A percentile compares a stretch with the other conserved stretches of the same genome.
Conservation (phyloP, 2,113 vertebrate genomes). For the Lycocorax pyrrhopterus region DNA sequence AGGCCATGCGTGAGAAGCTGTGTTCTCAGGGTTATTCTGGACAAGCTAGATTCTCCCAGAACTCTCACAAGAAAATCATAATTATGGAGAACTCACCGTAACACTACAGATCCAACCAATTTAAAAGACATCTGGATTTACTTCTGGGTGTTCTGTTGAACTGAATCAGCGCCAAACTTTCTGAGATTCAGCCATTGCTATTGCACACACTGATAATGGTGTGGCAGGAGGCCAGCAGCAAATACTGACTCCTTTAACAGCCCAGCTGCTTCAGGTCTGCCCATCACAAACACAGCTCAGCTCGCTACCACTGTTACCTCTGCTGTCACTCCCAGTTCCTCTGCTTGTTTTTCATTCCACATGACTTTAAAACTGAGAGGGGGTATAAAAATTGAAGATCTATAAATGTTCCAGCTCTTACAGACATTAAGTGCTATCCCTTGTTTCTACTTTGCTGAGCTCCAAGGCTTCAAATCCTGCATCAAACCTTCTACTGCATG, state of each 20-base stretch:
- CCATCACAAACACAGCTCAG: neutral
- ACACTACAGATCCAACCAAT: neutral
- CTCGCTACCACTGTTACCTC: neutral
- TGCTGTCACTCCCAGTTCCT: neutral
- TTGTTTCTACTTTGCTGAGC: neutral
- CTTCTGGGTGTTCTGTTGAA: conserved; percentile 9
- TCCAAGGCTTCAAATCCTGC: neutral
- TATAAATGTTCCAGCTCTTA: neutral
- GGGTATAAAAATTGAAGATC: neutral
- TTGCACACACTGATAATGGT: neutral
- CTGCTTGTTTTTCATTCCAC: neutral
- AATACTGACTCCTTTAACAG: neutral
- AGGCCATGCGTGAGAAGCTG: neutral
- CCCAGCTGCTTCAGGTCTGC: conserved; percentile 7
- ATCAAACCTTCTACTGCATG: neutral
- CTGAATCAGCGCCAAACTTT: neutral
- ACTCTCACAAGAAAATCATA: neutral
- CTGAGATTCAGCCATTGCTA: neutral
- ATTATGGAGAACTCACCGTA: neutral
- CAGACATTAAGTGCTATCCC: neutral
- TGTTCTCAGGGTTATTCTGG: neutral
- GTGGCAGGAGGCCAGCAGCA: neutral
- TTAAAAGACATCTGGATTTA: conserved; percentile 43
- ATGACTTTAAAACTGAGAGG: neutral
- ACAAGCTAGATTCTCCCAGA: neutral